Conservation (phyloP, 2,888 invertebrate genomes). For the Melanostoma scalare region DNA sequence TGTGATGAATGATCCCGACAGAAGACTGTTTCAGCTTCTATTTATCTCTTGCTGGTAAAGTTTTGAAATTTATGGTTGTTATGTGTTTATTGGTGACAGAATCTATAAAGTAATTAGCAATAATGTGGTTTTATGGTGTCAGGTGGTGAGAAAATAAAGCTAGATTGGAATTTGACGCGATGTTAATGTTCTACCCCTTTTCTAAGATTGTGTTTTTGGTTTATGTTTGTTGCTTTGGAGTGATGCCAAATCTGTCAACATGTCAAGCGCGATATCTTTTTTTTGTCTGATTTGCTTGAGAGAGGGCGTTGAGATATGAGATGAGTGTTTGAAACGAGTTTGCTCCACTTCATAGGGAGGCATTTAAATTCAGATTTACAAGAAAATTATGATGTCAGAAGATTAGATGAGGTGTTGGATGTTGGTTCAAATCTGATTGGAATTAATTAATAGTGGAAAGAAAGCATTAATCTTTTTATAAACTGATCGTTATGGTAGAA, state of each 20-base stretch:
- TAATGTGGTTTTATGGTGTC: slow-evolving; percentile 32
- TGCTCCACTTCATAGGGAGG: not conserved
- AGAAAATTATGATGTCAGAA: not conserved
- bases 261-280: slow-evolving; percentile 3
- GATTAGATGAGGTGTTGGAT: not conserved
- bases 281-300: not conserved
- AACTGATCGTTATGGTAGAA: too few relatives aligned
- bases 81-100: slow-evolving; percentile 22
- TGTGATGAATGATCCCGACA: slow-evolving; percentile 9
- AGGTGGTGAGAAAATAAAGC: slow-evolving; percentile 15
- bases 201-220: not conserved
- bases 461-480: too few relatives aligned
- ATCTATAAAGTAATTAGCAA: slow-evolving; percentile 45
- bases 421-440: not conserved
- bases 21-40: not conserved
- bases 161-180: slow-evolving; percentile 5
- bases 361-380: not conserved
- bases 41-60: not conserved
- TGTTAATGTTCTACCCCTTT: slow-evolving; percentile 5
- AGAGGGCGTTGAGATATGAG: slow-evolving; percentile 26
- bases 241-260: slow-evolving; percentile 6
- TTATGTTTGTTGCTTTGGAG: slow-evolving; percentile 4
- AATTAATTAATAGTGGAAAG: too few relatives aligned
- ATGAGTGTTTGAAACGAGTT: slow-evolving; percentile 13
- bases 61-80: slow-evolving; percentile 40